Evolutionary conservation across 2,797 vertebrate species (phyloP), one percentile per base, ranked within the genome.

Genomic region (Eospalax fontanierii): DNA sequence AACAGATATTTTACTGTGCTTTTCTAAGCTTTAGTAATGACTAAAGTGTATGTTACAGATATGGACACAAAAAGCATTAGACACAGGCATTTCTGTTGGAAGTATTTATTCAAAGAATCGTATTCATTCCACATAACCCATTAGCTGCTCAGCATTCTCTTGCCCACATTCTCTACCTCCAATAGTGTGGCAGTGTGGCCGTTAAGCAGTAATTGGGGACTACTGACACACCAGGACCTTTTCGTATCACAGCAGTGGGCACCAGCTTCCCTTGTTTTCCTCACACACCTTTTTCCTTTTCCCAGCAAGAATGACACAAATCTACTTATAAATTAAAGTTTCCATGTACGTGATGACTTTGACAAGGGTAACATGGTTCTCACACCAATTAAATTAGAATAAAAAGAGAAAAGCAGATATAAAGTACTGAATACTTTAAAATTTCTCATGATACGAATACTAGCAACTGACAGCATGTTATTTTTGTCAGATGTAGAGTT

Each of bases 301-400:
- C 61, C 35, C 35, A 93, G 84, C 54, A 84, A 78, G 30, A 28
- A 14, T 89, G 30, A 84, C 30, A 84, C 22, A 80, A 75, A 87
- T 81, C 43, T 84, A 14, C 63, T 87, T 63, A 81, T 46, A 78
- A 22, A 78, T 38, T 61, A 83, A 14, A 89, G 18, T 28, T 93
- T 4, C 35, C 22, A 28, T 76, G 19, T 80, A 38, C 80, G 35
- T 61, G 40, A 87, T 30, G 80, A 92, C 65, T 89, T 68, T 61
- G 84, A 22, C 54, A 91, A 74, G 5, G 82, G 63, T 30, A 95
- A 68, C 1, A 54, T 70, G 18, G 26, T 1, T 70, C 11, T 91
- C 14, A 21, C 50, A 38, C 1, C 84, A 84, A 75, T 40, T 78
- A 74, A 84, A 79, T 88, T 86, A 78, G 86, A 57, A 40, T n/a